Evolutionary conservation across 2,797 vertebrate genomes (phyloP).

Genomic region (Allobates femoralis): DNA sequence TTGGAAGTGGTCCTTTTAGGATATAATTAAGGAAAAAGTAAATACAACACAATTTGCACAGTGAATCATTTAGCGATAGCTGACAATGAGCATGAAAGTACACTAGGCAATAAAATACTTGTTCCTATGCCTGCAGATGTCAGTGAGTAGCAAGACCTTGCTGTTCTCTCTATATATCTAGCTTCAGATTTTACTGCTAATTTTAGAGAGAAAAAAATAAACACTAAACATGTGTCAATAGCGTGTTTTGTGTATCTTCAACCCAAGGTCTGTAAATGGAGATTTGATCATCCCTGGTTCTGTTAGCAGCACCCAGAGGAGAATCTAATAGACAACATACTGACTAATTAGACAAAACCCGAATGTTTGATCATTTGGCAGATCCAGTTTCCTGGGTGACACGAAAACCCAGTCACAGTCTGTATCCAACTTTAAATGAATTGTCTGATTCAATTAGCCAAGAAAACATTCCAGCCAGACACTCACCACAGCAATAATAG

Average conservation of each 20-base stretch:
- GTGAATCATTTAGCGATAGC: not conserved
- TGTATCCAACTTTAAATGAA: constrained; percentile 48
- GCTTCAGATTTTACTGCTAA: constrained; percentile 9
- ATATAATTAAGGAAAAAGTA: not conserved
- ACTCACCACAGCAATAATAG: constrained; percentile 27
- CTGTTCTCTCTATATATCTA: not conserved
- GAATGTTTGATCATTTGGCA: constrained; percentile 58
- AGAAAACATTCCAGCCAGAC: constrained; percentile 38
- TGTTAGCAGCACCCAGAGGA: constrained; percentile 40
- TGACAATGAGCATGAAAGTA: not conserved
- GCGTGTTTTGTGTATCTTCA: constrained; percentile 17
- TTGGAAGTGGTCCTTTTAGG: not conserved
- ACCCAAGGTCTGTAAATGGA: constrained; percentile 40
- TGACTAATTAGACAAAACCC: constrained; percentile 50
- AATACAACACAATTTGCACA: not conserved
- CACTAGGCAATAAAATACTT: not conserved
- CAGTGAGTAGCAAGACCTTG: not conserved
- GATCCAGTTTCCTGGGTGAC: constrained; percentile 56
- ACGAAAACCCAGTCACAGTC: constrained; percentile 17
- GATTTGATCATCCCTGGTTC: constrained; percentile 25
- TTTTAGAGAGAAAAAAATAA: constrained; percentile 29
- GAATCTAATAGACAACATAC: constrained; percentile 51
- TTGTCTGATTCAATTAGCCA: constrained; percentile 55
- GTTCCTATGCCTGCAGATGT: not conserved
- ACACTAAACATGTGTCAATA: constrained; percentile 36